These are phyloP conservation scores for Asobara japonica DNA, from an alignment of 1,140 invertebrate species.

Conservation along the genomic window DNA sequence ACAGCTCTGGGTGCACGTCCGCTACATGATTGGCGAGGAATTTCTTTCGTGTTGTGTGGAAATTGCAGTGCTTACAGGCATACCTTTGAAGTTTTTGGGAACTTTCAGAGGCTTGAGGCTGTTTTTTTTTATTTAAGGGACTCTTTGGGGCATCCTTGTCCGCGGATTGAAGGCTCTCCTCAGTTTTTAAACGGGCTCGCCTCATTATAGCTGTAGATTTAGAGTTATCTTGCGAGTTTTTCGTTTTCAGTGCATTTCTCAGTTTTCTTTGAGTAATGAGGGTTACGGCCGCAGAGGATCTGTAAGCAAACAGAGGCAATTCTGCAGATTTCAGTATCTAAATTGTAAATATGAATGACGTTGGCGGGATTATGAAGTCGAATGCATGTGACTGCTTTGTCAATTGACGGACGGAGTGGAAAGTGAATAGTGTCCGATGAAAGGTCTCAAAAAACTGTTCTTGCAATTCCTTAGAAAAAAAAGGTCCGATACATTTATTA, in stretches of 20 bases:
- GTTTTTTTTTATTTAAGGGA: background rate
- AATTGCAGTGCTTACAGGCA: background rate
- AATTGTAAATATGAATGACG: background rate
- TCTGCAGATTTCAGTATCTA: background rate
- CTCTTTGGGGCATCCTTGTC: background rate
- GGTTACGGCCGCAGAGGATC: background rate
- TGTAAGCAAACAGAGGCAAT: background rate
- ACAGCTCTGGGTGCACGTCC: conserved; percentile 48
- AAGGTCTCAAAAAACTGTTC: too few species aligned
- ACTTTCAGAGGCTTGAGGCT: background rate
- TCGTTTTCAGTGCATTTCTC: background rate
- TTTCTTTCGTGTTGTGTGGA: conserved; percentile 46
- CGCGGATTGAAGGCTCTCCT: background rate
- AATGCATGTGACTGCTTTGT: too few species aligned
- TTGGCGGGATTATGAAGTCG: too few species aligned
- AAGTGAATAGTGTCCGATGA: too few species aligned
- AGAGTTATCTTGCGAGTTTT: background rate
- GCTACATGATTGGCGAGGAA: conserved; percentile 49
- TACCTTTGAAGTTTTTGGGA: background rate
- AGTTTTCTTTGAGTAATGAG: background rate
- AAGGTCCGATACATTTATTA: too few species aligned
- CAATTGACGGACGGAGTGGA: too few species aligned
- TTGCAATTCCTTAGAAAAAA: too few species aligned
- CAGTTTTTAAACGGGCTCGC: background rate
- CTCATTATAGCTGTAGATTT: background rate